phyloP scores from a whole-genome alignment of 1,140 invertebrate genomes.

The Microplitis demolitor region DNA sequence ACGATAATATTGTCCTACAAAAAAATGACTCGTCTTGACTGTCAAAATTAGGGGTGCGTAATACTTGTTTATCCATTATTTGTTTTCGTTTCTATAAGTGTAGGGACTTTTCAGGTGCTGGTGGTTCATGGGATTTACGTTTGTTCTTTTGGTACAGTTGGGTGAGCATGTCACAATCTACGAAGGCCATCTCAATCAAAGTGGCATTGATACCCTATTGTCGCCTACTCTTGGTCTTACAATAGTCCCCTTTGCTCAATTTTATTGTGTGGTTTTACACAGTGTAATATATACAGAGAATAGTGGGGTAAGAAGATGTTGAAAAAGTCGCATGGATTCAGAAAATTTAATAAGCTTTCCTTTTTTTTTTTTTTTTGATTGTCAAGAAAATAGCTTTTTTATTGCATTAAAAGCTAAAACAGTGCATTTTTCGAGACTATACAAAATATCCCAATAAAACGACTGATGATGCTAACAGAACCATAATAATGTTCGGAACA shows the following conservation, averaged over 20 bases:
- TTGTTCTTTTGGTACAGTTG: conserved; percentile 40
- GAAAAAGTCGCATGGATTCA: no score
- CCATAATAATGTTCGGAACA: no score
- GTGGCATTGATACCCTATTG: conserved; percentile 53
- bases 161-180: conserved; percentile 57
- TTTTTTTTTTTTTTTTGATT: no score
- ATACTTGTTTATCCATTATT: not conserved
- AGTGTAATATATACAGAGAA: not conserved
- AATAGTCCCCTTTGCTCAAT: conserved; percentile 17
- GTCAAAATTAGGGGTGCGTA: not conserved
- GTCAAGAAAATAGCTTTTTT: no score
- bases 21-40: no score
- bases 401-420: no score
- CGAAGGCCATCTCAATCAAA: conserved; percentile 55
- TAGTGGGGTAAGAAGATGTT: no score
- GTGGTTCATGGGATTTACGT: not conserved
- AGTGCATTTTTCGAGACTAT: no score
- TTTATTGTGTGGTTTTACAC: conserved; percentile 43
- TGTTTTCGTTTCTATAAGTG: not conserved
- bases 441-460: no score
- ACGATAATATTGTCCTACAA: no score
- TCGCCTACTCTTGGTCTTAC: conserved; percentile 30
- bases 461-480: no score
- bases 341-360: no score
- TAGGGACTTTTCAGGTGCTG: not conserved